Evolutionary conservation across 2,888 invertebrate species (phyloP).

Genomic region (Xanthorhoe spadicearia): DNA sequence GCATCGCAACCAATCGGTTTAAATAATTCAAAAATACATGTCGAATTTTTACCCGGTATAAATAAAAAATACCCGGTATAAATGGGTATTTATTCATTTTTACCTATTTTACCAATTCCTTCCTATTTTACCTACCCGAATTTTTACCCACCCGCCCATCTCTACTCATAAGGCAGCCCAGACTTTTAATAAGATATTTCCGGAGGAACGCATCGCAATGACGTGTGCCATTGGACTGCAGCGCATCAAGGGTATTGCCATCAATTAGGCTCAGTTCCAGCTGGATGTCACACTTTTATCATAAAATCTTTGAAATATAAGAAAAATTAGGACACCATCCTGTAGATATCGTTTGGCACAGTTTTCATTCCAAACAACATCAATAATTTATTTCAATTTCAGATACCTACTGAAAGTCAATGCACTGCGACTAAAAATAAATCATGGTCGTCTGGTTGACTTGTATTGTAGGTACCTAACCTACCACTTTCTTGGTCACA

Average conservation of each 20-base stretch:
- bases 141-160: too few relatives aligned
- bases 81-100: too few relatives aligned
- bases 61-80: too few relatives aligned
- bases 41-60: too few relatives aligned
- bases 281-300: slow-evolving; percentile 23
- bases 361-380: slow-evolving; percentile 18
- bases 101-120: too few relatives aligned
- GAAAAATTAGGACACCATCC: slow-evolving; percentile 10
- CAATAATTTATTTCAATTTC: slow-evolving; percentile 22
- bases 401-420: slow-evolving; percentile 19
- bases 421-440: slow-evolving; percentile 13
- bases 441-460: background rate
- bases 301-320: slow-evolving; percentile 15
- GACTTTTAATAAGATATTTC: slow-evolving; percentile 23
- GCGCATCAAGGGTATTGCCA: slow-evolving; percentile 24
- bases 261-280: slow-evolving; percentile 34
- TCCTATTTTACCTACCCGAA: too few relatives aligned
- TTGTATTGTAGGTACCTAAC: too few relatives aligned
- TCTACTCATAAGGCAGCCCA: background rate
- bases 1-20: too few relatives aligned
- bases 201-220: slow-evolving; percentile 23
- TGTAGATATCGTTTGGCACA: slow-evolving; percentile 24
- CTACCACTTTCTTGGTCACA: too few relatives aligned
- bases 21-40: too few relatives aligned
- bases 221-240: slow-evolving; percentile 22